These are phyloP conservation scores for Meda fulgida DNA, from an alignment of 2,797 vertebrate genomes.

Conservation along the genomic window DNA sequence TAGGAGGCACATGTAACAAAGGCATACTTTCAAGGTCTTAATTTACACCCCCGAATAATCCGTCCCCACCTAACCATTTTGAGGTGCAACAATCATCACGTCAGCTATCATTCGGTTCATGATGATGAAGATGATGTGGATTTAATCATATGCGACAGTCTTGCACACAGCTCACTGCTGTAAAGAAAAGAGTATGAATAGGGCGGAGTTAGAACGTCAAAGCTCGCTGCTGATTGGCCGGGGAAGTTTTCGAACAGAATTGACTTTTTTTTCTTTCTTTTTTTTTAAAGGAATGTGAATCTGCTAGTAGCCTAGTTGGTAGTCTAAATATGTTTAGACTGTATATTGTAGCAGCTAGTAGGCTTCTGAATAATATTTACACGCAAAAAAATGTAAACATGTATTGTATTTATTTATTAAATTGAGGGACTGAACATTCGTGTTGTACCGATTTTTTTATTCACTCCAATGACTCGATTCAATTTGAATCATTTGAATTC, in stretches of 20 bases:
- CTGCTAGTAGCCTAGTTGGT: neutral
- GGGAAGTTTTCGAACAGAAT: slow-evolving; percentile 77
- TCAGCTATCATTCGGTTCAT: slow-evolving; percentile 27
- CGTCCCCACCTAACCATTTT: slow-evolving; percentile 22
- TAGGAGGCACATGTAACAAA: slow-evolving; percentile 38
- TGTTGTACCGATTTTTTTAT: neutral
- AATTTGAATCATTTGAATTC: neutral
- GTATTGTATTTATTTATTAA: neutral
- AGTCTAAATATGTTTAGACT: neutral
- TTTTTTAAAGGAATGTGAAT: slow-evolving; percentile 33
- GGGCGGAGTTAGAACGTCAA: slow-evolving; percentile 40
- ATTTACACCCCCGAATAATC: neutral
- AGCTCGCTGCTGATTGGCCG: slow-evolving; percentile 69
- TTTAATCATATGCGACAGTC: slow-evolving; percentile 51
- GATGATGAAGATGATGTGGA: slow-evolving; percentile 30
- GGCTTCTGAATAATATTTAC: neutral
- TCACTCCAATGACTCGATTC: neutral
- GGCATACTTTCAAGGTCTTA: neutral
- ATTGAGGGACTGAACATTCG: neutral
- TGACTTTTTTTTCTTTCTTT: slow-evolving; percentile 49
- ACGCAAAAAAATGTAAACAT: neutral
- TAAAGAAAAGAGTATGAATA: slow-evolving; percentile 55
- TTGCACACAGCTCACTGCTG: slow-evolving; percentile 66
- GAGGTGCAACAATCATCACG: neutral
- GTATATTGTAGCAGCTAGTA: no score